Base-by-base conservation (phyloP, 2,888 invertebrate genomes). In the Allacma fusca region DNA sequence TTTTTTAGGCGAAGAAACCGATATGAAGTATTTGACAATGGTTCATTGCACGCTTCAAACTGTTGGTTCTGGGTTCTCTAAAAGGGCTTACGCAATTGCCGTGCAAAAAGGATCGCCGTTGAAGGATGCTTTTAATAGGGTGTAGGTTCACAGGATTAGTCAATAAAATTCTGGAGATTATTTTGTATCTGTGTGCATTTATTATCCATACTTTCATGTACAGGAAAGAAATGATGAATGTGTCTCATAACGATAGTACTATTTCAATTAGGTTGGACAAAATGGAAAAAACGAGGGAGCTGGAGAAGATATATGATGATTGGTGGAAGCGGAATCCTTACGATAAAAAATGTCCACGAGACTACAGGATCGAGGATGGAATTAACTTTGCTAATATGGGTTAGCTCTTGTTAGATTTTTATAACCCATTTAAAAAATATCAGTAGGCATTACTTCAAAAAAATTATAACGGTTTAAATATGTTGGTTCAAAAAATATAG, bases 311-410 rank as follows among this genome's bases (percentile, higher is more conserved):
- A 19, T 97, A 97, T 87, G 96, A 96, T 85, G 92, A 91, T 84
- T 98, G 98, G 98, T 98, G 98, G 98, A 93, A 91, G 83, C 91
- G 92, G 81, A 96, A 96, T 85, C 93, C 92, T 0, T 91, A 91
- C 28, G 90, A 91, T 84, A 90, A 91, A 80, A 88, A 88, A 76
- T 95, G 95, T 84, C 93, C 94, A 84, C 92, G 93, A 83, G 92
- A 94, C 72, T 94, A 95, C 85, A 94, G 96, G 85, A 95, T 97
- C 86, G 94, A 94, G 1, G 97, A 97, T 85, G 98, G 98, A 65
- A 98, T 98, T 85, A 96, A 96, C 78, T 97, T 98, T 78, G 93
- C 95, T 85, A 98, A 98, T 86, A 98, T 98, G 82, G 98, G 96
- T 50, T 81, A 78, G 83, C n/a, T 50, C 5, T 19, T 50, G 1